Base-by-base conservation (phyloP, 1,140 invertebrate genomes). In the Drosophila pseudoananassae region DNA sequence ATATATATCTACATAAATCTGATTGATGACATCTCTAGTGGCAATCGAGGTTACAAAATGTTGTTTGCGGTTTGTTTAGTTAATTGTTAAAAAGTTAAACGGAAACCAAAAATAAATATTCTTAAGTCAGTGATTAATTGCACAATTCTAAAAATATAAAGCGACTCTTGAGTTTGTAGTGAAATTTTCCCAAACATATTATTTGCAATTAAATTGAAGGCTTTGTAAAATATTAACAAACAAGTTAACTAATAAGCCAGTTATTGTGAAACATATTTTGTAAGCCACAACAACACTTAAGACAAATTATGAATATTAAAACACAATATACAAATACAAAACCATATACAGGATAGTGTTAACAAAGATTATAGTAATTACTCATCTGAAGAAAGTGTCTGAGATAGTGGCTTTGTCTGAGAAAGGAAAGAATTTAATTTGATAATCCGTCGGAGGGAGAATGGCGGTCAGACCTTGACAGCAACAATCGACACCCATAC, bases 41-140 rank as follows among this genome's bases (percentile, higher is more conserved):
- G 79, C 79, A 83, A 83, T 83, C 79, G 61, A 63, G 36, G 58
- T 70, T 78, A 74, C 69, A 75, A 50, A 60, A 58, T 66, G 82
- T 87, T 85, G 74, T 87, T 87, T 81, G 82, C 78, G 61, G 75
- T 78, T 88, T 76, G 78, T 78, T 87, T 87, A 73, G 74, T 88
- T 88, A 66, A 87, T 87, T 87, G 82, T 87, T 87, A 74, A 87
- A 61, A 50, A n/a, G 49, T 61, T 36, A 77, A 81, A 53, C 33
- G 53, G 14, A 55, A 54, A 15, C 31, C 15, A 25, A 43, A 43
- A 43, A 68, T 8, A 55, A 54, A 45, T 64, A 64, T 59, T 58
- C 40, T 81, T 64, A 76, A 56, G 70, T 81, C 63, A 61, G 58
- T 49, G 59, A 73, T 66, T 58, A 31, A 81, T 66, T 64, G 78